Conservation (phyloP, 2,113 vertebrate species). For the Tauraco erythrolophus region DNA sequence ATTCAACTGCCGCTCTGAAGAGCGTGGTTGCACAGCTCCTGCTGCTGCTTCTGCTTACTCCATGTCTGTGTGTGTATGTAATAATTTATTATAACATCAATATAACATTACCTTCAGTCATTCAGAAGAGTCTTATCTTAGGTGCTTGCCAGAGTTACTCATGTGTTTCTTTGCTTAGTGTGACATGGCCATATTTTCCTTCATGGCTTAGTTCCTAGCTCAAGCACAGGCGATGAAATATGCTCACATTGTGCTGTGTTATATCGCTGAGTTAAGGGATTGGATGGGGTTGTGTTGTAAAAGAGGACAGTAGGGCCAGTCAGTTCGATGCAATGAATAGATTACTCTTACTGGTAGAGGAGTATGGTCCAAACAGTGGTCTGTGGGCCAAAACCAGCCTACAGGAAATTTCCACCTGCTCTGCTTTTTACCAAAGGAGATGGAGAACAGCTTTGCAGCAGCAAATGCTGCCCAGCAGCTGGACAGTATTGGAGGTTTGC, state of each 20-base stretch:
- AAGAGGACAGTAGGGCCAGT: slow-evolving; percentile 16
- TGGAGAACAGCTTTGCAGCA: neutral
- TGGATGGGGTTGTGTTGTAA: neutral
- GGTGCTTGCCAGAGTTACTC: slow-evolving; percentile 43
- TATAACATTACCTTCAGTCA: slow-evolving; percentile 26
- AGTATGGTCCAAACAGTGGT: neutral
- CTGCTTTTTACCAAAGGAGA: neutral
- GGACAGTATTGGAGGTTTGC: neutral
- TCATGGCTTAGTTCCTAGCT: slow-evolving; percentile 14
- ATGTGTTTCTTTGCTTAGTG: slow-evolving; percentile 43
- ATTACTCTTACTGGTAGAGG: neutral
- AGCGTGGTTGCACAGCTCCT: neutral
- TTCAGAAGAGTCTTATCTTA: slow-evolving; percentile 29
- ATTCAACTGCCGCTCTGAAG: neutral
- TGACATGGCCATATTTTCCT: slow-evolving; percentile 33
- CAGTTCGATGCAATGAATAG: slow-evolving; percentile 1
- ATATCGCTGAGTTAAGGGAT: neutral
- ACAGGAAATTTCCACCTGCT: slow-evolving; percentile 38
- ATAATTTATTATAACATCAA: slow-evolving; percentile 13
- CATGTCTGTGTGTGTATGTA: neutral
- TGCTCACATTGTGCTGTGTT: neutral
- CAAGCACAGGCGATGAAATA: neutral
- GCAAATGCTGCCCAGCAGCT: neutral
- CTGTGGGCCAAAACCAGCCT: slow-evolving; percentile 31
- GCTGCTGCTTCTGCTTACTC: neutral